A percentile compares a stretch with the other conserved stretches of the same genome.
Evolutionary conservation across 2,113 vertebrate species (phyloP).

Genomic region (Kryptolebias marmoratus): DNA sequence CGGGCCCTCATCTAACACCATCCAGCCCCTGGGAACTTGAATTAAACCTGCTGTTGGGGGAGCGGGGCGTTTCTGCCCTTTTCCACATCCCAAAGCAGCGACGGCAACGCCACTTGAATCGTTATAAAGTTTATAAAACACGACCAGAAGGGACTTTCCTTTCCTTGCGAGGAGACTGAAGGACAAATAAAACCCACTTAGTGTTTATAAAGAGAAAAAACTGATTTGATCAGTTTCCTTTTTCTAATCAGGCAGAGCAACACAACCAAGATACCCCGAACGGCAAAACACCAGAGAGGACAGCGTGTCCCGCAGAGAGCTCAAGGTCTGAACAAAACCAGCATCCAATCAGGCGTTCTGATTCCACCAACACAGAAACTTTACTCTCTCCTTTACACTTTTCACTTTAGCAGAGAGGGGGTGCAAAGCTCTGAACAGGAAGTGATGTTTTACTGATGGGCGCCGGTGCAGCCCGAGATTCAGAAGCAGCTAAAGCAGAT

Average conservation of each 20-base stretch:
- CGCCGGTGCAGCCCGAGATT: too few relatives aligned
- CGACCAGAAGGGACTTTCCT: neutral
- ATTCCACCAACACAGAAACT: too few relatives aligned
- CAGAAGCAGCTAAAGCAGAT: too few relatives aligned
- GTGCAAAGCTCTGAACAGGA: too few relatives aligned
- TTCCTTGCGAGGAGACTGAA: neutral
- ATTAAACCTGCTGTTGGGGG: slow-evolving; percentile 4
- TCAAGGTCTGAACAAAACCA: neutral
- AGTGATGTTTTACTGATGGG: too few relatives aligned
- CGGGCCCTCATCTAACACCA: slow-evolving; percentile 31
- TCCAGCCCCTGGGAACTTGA: slow-evolving; percentile 19
- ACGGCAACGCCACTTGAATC: slow-evolving; percentile 7
- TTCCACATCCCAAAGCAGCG: slow-evolving; percentile 10
- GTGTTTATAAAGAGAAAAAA: neutral
- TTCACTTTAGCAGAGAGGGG: too few relatives aligned
- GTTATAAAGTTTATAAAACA: neutral
- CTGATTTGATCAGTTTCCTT: neutral
- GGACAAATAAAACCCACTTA: neutral
- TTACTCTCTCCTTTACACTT: too few relatives aligned
- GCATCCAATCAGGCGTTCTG: too few relatives aligned
- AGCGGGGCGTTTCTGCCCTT: slow-evolving; percentile 6
- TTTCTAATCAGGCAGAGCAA: neutral
- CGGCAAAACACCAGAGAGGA: neutral
- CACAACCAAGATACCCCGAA: neutral
- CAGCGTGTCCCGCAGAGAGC: neutral